A percentile compares a stretch with the other conserved stretches of the same genome.
Evolutionary conservation across 2,797 vertebrate genomes (phyloP).

Genomic region (Mormyrops boulengeri): DNA sequence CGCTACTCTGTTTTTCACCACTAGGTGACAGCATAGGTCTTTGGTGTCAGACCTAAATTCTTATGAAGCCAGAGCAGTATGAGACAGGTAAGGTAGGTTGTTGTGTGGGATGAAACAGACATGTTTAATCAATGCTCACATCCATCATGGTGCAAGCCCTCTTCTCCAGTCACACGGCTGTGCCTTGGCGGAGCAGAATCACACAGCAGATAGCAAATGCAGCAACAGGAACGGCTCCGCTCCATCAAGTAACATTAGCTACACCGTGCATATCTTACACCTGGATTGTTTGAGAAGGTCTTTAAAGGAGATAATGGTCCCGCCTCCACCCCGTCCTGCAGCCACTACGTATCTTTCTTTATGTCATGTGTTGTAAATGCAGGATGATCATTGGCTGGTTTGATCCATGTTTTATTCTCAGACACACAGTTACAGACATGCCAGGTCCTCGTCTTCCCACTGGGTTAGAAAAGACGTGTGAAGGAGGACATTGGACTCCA

Average conservation of each 20-base stretch:
- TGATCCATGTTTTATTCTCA: neutral
- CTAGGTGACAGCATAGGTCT: slow-evolving; percentile 42
- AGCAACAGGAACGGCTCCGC: neutral
- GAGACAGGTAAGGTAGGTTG: slow-evolving; percentile 38
- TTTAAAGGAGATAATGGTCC: neutral
- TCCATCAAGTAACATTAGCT: slow-evolving; percentile 13
- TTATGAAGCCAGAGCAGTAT: slow-evolving; percentile 38
- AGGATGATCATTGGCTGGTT: neutral
- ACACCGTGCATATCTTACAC: neutral
- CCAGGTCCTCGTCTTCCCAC: neutral
- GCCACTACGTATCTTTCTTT: neutral
- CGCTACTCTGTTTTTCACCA: slow-evolving; percentile 31
- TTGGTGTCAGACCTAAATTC: slow-evolving; percentile 15
- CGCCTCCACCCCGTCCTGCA: neutral
- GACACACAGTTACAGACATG: neutral
- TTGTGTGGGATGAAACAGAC: slow-evolving; percentile 16
- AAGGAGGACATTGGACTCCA: neutral
- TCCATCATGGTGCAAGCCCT: neutral
- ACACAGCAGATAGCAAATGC: neutral
- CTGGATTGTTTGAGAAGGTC: neutral
- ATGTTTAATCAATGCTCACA: neutral
- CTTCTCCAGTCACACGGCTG: neutral
- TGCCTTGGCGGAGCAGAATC: neutral
- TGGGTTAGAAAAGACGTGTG: neutral
- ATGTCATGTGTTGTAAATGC: neutral